These are phyloP conservation scores for Malacoraja senta DNA, from an alignment of 2,797 vertebrate species.

Conservation along the genomic window DNA sequence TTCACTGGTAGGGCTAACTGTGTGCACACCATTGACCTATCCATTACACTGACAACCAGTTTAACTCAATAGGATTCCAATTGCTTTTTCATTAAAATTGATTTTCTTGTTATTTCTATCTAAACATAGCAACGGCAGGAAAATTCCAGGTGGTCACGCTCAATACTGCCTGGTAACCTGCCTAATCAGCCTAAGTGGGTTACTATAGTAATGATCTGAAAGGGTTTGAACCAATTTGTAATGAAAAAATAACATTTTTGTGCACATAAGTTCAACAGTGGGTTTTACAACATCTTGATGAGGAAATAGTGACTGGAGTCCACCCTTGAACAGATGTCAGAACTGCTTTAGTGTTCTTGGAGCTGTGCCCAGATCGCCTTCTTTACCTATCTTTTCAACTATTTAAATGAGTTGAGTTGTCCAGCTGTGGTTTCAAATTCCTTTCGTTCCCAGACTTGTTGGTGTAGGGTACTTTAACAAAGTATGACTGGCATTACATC, in stretches of 20 bases:
- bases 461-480: slow-evolving; percentile 47
- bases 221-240: slow-evolving; percentile 58
- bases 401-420: slow-evolving; percentile 80
- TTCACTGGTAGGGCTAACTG: slow-evolving; percentile 20
- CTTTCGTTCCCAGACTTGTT: slow-evolving; percentile 51
- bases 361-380: slow-evolving; percentile 60
- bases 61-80: slow-evolving; percentile 27
- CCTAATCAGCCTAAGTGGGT: slow-evolving; percentile 33
- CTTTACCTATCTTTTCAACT: slow-evolving; percentile 89
- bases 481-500: slow-evolving; percentile 22
- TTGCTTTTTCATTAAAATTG: slow-evolving; percentile 15
- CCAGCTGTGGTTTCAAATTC: slow-evolving; percentile 70
- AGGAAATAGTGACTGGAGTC: slow-evolving; percentile 62
- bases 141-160: slow-evolving; percentile 29
- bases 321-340: slow-evolving; percentile 88
- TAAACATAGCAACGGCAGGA: background rate
- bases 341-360: slow-evolving; percentile 80
- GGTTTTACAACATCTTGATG: slow-evolving; percentile 35
- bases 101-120: slow-evolving; percentile 35
- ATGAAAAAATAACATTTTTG: slow-evolving; percentile 42
- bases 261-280: slow-evolving; percentile 28
- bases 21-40: background rate
- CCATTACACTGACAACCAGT: slow-evolving; percentile 9
- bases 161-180: background rate
- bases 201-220: slow-evolving; percentile 47